phyloP scores from a whole-genome alignment of 2,113 vertebrate species.

The Hippolais icterina region DNA sequence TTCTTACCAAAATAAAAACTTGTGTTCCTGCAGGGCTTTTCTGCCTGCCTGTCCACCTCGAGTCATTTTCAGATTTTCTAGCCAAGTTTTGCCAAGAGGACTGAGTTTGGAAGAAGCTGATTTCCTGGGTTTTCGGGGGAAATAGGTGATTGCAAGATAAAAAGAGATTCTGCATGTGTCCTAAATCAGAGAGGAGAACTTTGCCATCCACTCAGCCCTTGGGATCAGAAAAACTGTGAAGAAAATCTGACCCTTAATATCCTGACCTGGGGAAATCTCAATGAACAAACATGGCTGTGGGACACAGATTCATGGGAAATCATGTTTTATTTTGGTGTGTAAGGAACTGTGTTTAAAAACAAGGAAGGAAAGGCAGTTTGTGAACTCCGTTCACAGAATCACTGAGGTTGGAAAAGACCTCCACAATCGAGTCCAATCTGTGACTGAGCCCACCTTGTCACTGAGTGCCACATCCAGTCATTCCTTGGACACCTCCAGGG shows the following conservation, averaged over 20 bases:
- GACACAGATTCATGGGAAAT: background rate
- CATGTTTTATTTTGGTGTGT: background rate
- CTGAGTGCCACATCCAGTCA: background rate
- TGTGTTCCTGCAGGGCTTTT: background rate
- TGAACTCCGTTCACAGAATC: background rate
- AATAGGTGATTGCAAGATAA: background rate
- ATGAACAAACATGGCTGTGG: background rate
- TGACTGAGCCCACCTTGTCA: background rate
- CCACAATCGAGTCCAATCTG: fast-evolving
- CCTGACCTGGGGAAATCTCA: background rate
- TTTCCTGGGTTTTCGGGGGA: background rate
- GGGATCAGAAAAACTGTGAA: background rate
- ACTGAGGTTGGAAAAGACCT: background rate
- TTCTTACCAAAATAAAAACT: background rate
- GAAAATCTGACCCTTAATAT: background rate
- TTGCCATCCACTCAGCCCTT: background rate
- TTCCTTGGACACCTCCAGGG: background rate
- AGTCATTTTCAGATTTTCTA: background rate
- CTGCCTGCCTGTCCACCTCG: background rate
- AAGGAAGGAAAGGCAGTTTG: background rate
- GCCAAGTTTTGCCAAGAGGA: background rate
- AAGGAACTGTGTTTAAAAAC: background rate
- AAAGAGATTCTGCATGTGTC: background rate
- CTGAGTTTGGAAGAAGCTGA: background rate
- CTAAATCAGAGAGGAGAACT: background rate